Conservation (phyloP, 1,140 invertebrate genomes). For the Ceratina japonica region DNA sequence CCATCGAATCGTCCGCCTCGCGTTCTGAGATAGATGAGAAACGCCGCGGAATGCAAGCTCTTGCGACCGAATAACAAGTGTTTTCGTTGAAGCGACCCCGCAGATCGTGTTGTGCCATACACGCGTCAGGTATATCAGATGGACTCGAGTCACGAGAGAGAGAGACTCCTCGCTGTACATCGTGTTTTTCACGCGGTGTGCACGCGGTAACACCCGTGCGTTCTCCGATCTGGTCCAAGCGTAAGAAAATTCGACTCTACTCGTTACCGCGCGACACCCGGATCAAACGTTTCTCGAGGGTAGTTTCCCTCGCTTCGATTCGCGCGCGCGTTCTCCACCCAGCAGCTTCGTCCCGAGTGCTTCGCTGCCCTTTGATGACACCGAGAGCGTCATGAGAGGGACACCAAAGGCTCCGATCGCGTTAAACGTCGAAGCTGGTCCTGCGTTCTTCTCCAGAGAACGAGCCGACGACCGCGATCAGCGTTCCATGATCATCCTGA, state of each 20-base stretch:
- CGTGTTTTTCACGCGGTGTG: not conserved
- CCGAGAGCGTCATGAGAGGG: not conserved
- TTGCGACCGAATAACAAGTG: conserved; percentile 16
- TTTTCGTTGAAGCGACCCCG: conserved; percentile 46
- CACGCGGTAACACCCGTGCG: not conserved
- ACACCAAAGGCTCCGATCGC: not conserved
- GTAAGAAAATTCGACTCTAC: no score
- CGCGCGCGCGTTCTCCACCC: not conserved
- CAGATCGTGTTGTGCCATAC: conserved; percentile 34
- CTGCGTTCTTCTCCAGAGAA: conserved; percentile 15
- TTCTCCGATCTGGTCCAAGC: not conserved
- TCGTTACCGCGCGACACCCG: no score
- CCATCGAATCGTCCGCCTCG: not conserved
- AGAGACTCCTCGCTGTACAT: conserved; percentile 28
- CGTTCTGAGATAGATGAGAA: not conserved
- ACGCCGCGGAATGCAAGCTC: conserved; percentile 6
- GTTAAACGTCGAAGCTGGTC: not conserved
- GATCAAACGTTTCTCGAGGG: not conserved
- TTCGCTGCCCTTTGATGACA: conserved; percentile 2
- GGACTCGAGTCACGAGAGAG: conserved; percentile 5
- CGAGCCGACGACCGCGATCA: conserved; percentile 8
- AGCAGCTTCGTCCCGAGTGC: not conserved
- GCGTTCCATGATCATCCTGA: conserved; percentile 12
- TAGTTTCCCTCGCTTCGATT: conserved; percentile 1
- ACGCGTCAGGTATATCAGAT: conserved; percentile 29